phyloP scores from a whole-genome alignment of 53 echinoderm and acorn worm genomes.

The Echinarachnius parma region DNA sequence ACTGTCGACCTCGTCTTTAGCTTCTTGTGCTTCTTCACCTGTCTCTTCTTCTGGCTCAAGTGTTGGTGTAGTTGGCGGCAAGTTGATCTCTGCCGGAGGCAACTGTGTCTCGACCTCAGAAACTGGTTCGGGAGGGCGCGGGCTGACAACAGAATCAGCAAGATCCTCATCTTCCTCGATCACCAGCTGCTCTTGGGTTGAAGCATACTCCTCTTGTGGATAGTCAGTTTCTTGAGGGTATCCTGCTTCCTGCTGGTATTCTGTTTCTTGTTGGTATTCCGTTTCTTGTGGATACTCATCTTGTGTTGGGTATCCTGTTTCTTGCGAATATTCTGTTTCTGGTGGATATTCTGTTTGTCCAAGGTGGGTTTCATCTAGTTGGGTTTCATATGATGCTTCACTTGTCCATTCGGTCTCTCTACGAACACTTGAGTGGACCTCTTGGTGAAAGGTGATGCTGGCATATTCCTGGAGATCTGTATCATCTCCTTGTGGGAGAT shows the following conservation, averaged over 20 bases:
- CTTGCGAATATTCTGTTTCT: not conserved
- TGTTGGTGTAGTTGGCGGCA: constrained; percentile 10
- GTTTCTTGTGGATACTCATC: too few relatives aligned
- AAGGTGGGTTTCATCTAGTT: constrained; percentile 9
- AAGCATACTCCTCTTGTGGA: too few relatives aligned
- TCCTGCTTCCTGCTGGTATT: not conserved
- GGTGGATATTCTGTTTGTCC: not conserved
- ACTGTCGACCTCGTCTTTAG: constrained; percentile 75
- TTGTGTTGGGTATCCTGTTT: not conserved
- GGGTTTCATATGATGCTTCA: too few relatives aligned
- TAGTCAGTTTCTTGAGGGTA: constrained; percentile 7
- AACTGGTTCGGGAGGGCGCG: constrained; percentile 71
- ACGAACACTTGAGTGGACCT: not conserved
- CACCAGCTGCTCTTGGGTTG: too few relatives aligned
- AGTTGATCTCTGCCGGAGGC: constrained; percentile 36
- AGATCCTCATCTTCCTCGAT: constrained; percentile 53
- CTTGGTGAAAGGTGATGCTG: not conserved
- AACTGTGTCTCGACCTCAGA: constrained; percentile 70
- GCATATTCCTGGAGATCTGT: constrained; percentile 10
- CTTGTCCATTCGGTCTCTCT: not conserved
- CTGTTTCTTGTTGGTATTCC: too few relatives aligned
- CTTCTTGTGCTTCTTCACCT: constrained; percentile 43
- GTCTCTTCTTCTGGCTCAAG: constrained; percentile 56
- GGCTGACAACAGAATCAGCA: constrained; percentile 73
- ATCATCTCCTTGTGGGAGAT: constrained; percentile 28